Evolutionary conservation across 2,113 vertebrate genomes (phyloP).

Genomic region (Polyodon spathula): DNA sequence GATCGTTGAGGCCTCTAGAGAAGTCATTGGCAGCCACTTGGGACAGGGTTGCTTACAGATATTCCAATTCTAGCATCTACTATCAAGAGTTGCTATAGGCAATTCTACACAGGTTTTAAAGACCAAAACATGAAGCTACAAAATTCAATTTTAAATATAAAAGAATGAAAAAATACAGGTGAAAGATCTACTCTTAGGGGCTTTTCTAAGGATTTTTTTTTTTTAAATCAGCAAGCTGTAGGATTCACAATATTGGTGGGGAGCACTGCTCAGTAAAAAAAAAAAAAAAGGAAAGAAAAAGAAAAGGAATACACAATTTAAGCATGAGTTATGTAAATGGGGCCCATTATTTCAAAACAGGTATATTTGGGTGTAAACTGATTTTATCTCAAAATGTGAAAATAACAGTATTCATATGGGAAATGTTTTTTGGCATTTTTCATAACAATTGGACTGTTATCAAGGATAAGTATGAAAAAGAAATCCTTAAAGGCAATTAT

Average conservation of each 20-base stretch:
- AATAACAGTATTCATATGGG: conserved; percentile 71
- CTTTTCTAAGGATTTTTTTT: no score
- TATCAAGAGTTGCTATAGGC: conserved; percentile 8
- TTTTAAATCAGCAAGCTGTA: no score
- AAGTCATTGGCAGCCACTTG: neutral
- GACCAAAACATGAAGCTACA: conserved; percentile 1
- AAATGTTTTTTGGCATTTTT: conserved; percentile 73
- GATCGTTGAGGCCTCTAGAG: neutral
- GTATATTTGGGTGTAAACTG: no score
- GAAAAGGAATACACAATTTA: no score
- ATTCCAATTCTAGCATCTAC: neutral
- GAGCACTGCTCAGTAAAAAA: no score
- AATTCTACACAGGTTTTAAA: conserved; percentile 5
- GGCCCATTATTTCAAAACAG: no score
- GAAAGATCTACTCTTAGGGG: neutral
- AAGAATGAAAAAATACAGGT: neutral
- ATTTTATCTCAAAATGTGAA: conserved; percentile 23
- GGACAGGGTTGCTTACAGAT: neutral
- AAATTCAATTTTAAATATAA: neutral
- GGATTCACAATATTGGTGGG: no score
- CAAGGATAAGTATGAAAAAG: conserved; percentile 65
- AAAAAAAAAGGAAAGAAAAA: no score
- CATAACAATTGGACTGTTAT: conserved; percentile 76
- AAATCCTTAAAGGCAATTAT: conserved; percentile 76
- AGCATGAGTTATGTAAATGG: no score